A percentile compares a stretch with the other conserved stretches of the same genome.
Conservation (phyloP, 2,113 vertebrate species). For the western clawed frog (Xenopus tropicalis) region UCB_Xtro_10.0 CM004445.2:80230501-80231000, state of each 20-base stretch:
- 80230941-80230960: background rate
- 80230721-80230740: background rate
- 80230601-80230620: background rate
- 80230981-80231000: background rate
- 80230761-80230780: background rate
- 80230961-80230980: background rate
- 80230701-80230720: constrained; percentile 3
- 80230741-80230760: background rate
- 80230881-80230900: background rate
- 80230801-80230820: background rate
- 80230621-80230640: background rate
- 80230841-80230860: background rate
- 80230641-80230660: constrained; percentile 3
- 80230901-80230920: background rate
- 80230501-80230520: background rate
- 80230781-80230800: constrained; percentile 1
- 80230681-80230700: constrained; percentile 4
- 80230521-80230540: background rate
- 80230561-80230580: background rate
- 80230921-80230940: background rate
- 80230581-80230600: background rate
- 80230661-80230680: background rate
- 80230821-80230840: background rate
- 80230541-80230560: background rate
- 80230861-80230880: background rate